Evolutionary conservation across 2,113 vertebrate species (phyloP), one percentile per base, ranked within the genome.

Genomic region (Gymnocephalus cernua): DNA sequence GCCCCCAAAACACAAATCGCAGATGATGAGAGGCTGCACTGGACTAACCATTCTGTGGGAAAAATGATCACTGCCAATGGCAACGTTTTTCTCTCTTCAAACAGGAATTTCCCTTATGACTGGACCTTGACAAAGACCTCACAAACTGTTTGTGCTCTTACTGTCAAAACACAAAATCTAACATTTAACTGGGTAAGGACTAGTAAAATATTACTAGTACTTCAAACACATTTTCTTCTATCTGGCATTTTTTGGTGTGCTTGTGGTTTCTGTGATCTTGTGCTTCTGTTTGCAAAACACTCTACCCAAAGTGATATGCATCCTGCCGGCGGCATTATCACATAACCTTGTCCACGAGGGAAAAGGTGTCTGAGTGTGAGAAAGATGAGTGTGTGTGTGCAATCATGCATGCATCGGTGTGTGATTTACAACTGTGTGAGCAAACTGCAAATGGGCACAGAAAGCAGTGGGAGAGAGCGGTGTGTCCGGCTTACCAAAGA

Each of bases 401-500:
- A 47, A 10, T 23, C 47, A 58, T 74, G 65, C 61, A 68, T 79
- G 68, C 45, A 58, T 63, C 27, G 14, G 50, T 61, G 67, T 87
- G 80, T 51, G 83, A 86, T 63, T 68, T 72, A 67, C 63, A 67
- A 68, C 53, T 45, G 14, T 72, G 79, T 56, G 73, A 80, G 72
- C 69, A 71, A 25, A 57, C 38, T 75, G 78, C 71, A 76, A 58
- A 44, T 38, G 56, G 75, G 80, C 16, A 57, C 25, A 54, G 74
- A 51, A 47, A 27, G 74, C 61, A 27, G 69, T 6, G 47, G 45
- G 66, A 47, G 14, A 51, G 56, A 38, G 27, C 25, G 11, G 61
- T 47, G 77, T 32, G 72, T 83, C 29, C 4, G 77, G 71, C 97
- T 96, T 96, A 99, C 98, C 98, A 83, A 99, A 99, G 94, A 99